Evolutionary conservation across 2,113 vertebrate genomes (phyloP), one percentile per base, ranked within the genome.

Genomic region (Hippocampus abdominalis): DNA sequence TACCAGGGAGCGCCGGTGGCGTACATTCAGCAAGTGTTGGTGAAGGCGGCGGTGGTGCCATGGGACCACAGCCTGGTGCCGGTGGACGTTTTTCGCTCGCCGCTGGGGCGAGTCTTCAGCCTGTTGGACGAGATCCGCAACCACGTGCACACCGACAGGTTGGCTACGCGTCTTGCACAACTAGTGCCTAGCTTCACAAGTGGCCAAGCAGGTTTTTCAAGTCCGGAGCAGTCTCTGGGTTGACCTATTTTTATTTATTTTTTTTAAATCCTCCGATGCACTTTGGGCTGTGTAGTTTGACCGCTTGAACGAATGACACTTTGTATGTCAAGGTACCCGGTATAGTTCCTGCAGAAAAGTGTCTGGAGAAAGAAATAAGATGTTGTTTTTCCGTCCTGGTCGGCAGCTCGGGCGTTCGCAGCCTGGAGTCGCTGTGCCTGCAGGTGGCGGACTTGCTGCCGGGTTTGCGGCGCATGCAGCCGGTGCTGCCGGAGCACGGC

Each of bases 1-100:
- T 99, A 98, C 5, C 91, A 91, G 0, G 96, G 97, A 0, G 92
- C 94, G 71, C 97, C 97, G 0, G 97, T 98, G 49, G 96, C 97
- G 57, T 99, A 97, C 79, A 93, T 99, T 79, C 97, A 99, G 90
- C 97, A 98, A 91, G 94, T 99, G 77, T 75, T 98, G 60, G 96
- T 99, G 74, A 99, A 99, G 82, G 94, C 96, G 2, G 95, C 93
- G 0, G 95, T 99, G 65, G 97, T 95, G 69, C 97, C 97, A 0
- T 99, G 97, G 97, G 95, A 96, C 81, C 95, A 90, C 90, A 92
- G 90, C 76, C 91, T 99, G 84, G 93, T 98, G 53, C 91, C 95
- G 0, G 96, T 98, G 1, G 97, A 99, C 18, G 93, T 95, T 2
- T 98, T 98, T 60, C 95, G 97, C 0, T 95, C 95, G 0, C 97